phyloP scores from a whole-genome alignment of 1,140 invertebrate genomes.

The Papilio polyxenes region DNA sequence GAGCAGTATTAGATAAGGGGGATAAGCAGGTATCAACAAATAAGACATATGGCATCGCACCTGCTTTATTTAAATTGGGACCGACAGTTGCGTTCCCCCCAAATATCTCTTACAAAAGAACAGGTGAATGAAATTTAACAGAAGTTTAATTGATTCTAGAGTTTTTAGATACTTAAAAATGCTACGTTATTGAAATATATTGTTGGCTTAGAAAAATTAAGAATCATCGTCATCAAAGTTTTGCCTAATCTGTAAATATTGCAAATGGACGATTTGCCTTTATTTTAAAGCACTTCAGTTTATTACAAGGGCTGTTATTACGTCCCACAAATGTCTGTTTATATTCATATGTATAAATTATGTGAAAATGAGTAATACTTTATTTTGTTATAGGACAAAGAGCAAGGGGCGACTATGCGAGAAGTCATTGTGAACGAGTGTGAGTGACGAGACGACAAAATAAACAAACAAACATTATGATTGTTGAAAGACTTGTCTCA shows the following conservation, averaged over 20 bases:
- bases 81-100: not conserved
- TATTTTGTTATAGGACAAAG: not conserved
- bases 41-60: slow-evolving; percentile 6
- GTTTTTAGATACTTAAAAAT: not conserved
- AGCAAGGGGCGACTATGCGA: not conserved
- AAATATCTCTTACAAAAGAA: not conserved
- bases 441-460: not conserved
- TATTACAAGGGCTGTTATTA: not conserved
- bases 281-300: too few relatives aligned
- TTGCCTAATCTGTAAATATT: too few relatives aligned
- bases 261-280: too few relatives aligned
- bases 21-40: not conserved
- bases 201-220: not conserved
- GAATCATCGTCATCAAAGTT: too few relatives aligned
- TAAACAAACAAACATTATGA: slow-evolving; percentile 19
- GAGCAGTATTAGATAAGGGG: not conserved
- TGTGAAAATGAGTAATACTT: not conserved
- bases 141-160: not conserved
- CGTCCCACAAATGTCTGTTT: not conserved
- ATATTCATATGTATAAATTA: not conserved
- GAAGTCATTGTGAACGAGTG: not conserved
- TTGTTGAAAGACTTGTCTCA: slow-evolving; percentile 2
- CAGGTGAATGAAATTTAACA: not conserved
- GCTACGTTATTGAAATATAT: not conserved
- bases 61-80: not conserved